Base-by-base conservation (phyloP, 1,140 invertebrate genomes). In the Stegodyphus dumicola region DNA sequence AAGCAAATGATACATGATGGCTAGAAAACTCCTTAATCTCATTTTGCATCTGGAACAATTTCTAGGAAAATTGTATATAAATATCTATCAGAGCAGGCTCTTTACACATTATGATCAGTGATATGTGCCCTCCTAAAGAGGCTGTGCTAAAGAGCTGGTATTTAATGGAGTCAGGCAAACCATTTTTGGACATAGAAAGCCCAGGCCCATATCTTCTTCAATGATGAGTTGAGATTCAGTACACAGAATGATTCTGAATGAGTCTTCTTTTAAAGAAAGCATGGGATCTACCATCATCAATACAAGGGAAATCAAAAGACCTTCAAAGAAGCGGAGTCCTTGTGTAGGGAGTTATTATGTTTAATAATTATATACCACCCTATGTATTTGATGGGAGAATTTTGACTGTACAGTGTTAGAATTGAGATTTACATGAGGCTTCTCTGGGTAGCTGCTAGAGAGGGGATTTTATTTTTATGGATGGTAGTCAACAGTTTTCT, bases 211-310 rank as follows among this genome's bases (percentile, higher is more conserved):
- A 5, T 64, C 64, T 33, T 51, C 75, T 17, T 80, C 75, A 48
- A 53, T 15, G 7, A 53, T 65, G 71, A 54, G 78, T 60, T 51
- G 60, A 73, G 52, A 15, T 65, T 86, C 60, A 75, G 70, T 67
- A 2, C 51, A 85, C 88, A 93, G 65, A 94, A 5, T 60, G 56
- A 60, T 60, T 60, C 56, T 60, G 15, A 60, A 15, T 60, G 56
- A 60, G 15, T 60, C 15, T 60, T 60, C 56, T 60, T 60, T 60
- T 60, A 15, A 15, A 60, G 56, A 60, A 5, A 10, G 15, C 5
- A 1, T 60, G 56, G 56, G 56, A 60, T 9, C 9, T 15, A 5
- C 5, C 5, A 60, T 60, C 56, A 60, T 60, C 56, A 60, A 60
- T 60, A 60, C 5, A 9, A 60, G 56, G 15, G 15, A 60, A 60